phyloP scores from a whole-genome alignment of 2,113 vertebrate genomes.

The Grammomys surdaster region DNA sequence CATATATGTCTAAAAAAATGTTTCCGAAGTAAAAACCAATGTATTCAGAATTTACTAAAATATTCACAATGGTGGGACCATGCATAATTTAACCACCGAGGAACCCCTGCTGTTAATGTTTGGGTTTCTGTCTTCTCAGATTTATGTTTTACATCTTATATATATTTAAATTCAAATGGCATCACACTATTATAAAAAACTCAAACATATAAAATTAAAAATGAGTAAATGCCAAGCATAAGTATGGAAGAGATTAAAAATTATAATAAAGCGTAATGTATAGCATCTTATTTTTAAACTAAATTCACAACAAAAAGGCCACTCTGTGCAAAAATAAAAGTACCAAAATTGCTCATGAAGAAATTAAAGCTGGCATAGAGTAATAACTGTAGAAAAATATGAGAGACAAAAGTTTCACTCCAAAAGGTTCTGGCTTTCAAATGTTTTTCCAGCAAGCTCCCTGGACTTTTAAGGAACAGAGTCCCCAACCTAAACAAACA shows the following conservation, averaged over 20 bases:
- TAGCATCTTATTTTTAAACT: background rate
- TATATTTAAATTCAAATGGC: conserved; percentile 40
- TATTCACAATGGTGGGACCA: conserved; percentile 17
- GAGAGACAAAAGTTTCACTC: background rate
- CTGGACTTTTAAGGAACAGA: background rate
- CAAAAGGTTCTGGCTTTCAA: background rate
- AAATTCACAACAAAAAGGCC: conserved; percentile 6
- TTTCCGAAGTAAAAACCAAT: conserved; percentile 25
- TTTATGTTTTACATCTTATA: background rate
- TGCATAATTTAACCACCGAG: conserved; percentile 17
- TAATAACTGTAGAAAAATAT: background rate
- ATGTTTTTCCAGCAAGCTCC: background rate
- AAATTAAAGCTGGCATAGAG: background rate
- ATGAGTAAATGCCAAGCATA: conserved; percentile 12
- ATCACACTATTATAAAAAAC: background rate
- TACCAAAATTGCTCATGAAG: background rate
- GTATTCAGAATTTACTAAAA: conserved; percentile 29
- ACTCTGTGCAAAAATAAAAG: conserved; percentile 16
- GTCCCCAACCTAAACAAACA: background rate
- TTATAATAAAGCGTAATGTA: background rate
- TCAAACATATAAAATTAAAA: conserved; percentile 20
- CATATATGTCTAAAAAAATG: background rate
- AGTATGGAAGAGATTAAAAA: background rate
- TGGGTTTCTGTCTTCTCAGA: conserved; percentile 36
- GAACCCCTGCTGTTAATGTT: background rate